phyloP scores from a whole-genome alignment of 2,797 vertebrate genomes.

The Pangasius krempfi region DNA sequence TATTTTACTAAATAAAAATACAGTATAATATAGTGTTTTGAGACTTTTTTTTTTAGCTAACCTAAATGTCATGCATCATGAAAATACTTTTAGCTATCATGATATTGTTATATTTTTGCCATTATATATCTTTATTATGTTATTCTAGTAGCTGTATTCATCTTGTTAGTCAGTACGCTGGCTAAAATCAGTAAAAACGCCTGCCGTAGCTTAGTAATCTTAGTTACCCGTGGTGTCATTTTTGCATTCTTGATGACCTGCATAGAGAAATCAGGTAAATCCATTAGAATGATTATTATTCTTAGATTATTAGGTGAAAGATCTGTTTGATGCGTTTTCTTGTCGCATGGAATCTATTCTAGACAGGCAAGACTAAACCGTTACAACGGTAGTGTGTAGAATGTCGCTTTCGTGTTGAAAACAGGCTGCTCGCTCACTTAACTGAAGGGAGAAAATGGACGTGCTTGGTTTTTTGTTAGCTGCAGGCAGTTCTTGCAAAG shows the following conservation, averaged over 20 bases:
- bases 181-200: not conserved
- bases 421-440: not conserved
- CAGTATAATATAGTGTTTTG: not conserved
- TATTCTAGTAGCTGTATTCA: not conserved
- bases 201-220: not conserved
- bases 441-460: not conserved
- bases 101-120: not conserved
- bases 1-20: not conserved
- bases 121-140: not conserved
- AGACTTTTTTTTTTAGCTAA: not conserved
- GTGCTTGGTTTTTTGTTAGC: constrained; percentile 31
- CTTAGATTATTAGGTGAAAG: not conserved
- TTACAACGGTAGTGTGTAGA: not conserved
- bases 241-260: not conserved
- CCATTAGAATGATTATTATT: not conserved
- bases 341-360: not conserved
- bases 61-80: not conserved
- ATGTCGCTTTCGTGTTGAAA: not conserved
- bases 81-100: not conserved
- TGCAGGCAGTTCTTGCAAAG: constrained; percentile 37
- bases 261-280: not conserved
- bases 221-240: not conserved
- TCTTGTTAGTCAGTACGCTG: not conserved
- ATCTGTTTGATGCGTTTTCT: not conserved
- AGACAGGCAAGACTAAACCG: constrained; percentile 4